These are phyloP conservation scores for Hormiphora californensis DNA, from an alignment of 37 sponge, comb jelly and placozoan species.

Conservation along the genomic window DNA sequence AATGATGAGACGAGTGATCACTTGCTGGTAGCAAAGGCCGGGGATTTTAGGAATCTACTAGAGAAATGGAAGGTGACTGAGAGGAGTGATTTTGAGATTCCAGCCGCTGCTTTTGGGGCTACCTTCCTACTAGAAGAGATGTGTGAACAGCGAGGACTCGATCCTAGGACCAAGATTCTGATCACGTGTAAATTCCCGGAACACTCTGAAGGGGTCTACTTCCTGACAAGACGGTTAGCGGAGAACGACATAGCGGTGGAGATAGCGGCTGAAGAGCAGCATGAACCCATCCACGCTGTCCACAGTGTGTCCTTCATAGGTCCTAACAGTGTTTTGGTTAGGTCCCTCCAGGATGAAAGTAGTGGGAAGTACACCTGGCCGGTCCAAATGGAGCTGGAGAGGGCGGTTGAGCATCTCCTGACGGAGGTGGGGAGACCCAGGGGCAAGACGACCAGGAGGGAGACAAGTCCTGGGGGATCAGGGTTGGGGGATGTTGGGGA, in stretches of 20 bases:
- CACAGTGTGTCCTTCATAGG: too few relatives aligned
- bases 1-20: background rate
- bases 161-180: background rate
- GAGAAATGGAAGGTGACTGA: background rate
- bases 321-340: too few relatives aligned
- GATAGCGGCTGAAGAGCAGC: background rate
- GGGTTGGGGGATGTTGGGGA: too few relatives aligned
- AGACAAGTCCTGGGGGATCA: too few relatives aligned
- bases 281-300: too few relatives aligned
- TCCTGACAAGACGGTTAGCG: background rate
- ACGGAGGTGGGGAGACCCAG: too few relatives aligned
- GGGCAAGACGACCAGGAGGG: too few relatives aligned
- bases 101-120: constrained; percentile 11
- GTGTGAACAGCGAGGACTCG: background rate
- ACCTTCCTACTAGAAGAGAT: constrained; percentile 19
- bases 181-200: too few relatives aligned
- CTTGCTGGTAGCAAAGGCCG: background rate
- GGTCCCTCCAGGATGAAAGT: too few relatives aligned
- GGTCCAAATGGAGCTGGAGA: too few relatives aligned
- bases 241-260: background rate
- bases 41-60: background rate
- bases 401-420: too few relatives aligned
- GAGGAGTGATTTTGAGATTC: background rate
- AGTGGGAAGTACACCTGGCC: too few relatives aligned
- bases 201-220: background rate